Evolutionary conservation across 2,113 vertebrate genomes (phyloP).

Genomic region (Aegotheles bennettii): DNA sequence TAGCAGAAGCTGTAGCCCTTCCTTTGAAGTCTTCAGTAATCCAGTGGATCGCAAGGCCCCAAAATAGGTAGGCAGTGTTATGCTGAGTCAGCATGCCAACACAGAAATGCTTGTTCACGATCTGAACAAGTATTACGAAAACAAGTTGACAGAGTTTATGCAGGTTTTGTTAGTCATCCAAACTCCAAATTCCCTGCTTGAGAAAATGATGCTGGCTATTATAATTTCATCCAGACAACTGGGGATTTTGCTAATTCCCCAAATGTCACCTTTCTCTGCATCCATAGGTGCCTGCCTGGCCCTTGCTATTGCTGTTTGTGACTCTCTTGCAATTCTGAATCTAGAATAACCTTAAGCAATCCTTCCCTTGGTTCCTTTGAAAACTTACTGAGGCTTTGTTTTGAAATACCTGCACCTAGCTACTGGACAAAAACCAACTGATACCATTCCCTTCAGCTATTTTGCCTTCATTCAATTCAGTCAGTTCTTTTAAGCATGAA

Average conservation of each 20-base stretch:
- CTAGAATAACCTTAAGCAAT: neutral
- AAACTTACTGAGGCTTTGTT: neutral
- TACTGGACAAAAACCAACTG: neutral
- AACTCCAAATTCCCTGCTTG: neutral
- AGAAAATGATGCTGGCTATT: neutral
- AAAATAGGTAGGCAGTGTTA: neutral
- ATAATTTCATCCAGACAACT: neutral
- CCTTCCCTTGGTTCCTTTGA: neutral
- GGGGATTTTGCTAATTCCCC: neutral
- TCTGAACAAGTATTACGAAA: neutral
- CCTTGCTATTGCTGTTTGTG: neutral
- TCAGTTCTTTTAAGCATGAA: constrained; percentile 29
- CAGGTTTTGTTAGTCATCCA: neutral
- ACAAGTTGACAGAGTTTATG: neutral
- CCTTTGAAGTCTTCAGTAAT: neutral
- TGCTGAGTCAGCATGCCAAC: constrained; percentile 17
- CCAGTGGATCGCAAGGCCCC: neutral
- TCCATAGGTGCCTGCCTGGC: neutral
- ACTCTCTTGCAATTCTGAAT: neutral
- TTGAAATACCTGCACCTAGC: constrained; percentile 4
- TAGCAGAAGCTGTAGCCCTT: neutral
- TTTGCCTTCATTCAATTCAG: neutral
- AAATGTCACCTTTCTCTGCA: neutral
- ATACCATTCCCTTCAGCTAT: neutral
- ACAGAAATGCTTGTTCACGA: neutral